Conservation (phyloP, 2,113 vertebrate genomes). For the Mirza zaza region DNA sequence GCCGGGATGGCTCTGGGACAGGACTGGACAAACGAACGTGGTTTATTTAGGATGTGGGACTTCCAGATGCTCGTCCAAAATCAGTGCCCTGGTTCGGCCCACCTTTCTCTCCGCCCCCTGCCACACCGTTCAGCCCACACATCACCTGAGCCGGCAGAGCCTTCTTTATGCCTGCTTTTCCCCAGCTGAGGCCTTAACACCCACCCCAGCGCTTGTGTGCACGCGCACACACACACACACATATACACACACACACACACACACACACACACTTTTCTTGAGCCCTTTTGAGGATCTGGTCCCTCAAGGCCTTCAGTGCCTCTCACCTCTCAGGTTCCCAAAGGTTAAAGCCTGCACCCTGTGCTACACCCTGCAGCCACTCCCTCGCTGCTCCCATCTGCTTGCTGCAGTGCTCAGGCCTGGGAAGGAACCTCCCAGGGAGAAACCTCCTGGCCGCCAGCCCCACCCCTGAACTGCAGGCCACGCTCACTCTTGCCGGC, state of each 20-base stretch:
- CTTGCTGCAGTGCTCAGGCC: background rate
- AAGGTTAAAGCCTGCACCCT: background rate
- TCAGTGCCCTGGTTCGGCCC: background rate
- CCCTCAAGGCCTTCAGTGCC: background rate
- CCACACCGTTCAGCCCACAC: no score
- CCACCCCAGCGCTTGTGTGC: accelerated
- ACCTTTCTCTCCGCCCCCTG: background rate
- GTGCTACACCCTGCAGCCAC: background rate
- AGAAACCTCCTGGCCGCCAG: background rate
- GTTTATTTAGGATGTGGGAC: background rate
- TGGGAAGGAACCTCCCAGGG: background rate
- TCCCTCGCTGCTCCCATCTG: background rate
- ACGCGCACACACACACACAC: background rate
- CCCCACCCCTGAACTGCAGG: background rate
- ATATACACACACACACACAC: background rate
- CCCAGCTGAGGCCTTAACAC: background rate
- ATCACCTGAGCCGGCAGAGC: background rate
- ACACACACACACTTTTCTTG: background rate
- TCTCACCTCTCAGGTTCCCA: background rate
- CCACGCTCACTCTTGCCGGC: background rate
- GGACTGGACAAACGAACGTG: background rate
- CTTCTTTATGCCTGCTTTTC: background rate
- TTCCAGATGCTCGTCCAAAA: background rate
- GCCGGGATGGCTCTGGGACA: background rate
- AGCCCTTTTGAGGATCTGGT: background rate